Evolutionary conservation across 2,888 invertebrate species (phyloP).

Genomic region (Auanema sp.): DNA sequence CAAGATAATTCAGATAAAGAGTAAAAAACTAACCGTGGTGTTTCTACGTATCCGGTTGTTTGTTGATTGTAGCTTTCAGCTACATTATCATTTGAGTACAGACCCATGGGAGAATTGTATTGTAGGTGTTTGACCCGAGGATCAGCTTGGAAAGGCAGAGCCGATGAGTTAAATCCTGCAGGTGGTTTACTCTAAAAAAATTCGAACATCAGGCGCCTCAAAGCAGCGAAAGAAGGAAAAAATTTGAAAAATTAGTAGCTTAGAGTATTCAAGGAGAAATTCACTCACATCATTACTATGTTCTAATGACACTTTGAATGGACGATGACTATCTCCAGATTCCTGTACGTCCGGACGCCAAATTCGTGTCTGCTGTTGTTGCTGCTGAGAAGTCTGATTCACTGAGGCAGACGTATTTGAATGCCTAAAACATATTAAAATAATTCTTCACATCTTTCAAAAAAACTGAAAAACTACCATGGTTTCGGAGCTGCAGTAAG

Average conservation of each 20-base stretch:
- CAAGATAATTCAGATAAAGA: too few relatives aligned
- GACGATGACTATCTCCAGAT: slow-evolving; percentile 22
- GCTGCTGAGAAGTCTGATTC: too few relatives aligned
- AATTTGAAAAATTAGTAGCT: neutral
- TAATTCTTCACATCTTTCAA: too few relatives aligned
- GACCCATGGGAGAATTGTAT: slow-evolving; percentile 42
- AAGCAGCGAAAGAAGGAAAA: neutral
- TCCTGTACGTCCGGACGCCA: slow-evolving; percentile 50
- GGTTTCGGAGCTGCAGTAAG: slow-evolving; percentile 45
- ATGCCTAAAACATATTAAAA: too few relatives aligned
- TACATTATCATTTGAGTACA: slow-evolving; percentile 49
- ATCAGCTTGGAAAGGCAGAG: slow-evolving; percentile 47
- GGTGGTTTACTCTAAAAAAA: slow-evolving; percentile 34
- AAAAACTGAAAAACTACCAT: slow-evolving; percentile 27
- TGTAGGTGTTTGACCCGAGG: slow-evolving; percentile 47
- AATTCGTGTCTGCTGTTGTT: slow-evolving; percentile 30
- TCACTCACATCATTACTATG: slow-evolving; percentile 36
- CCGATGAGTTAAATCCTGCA: slow-evolving; percentile 47
- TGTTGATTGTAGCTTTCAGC: slow-evolving; percentile 59
- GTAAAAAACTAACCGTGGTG: slow-evolving; percentile 26
- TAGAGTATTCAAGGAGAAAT: neutral
- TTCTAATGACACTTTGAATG: slow-evolving; percentile 36
- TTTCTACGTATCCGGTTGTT: slow-evolving; percentile 53
- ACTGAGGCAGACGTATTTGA: neutral
- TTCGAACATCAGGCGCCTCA: neutral